Conservation (phyloP, 2,888 invertebrate genomes). For the Phortica magna region DNA sequence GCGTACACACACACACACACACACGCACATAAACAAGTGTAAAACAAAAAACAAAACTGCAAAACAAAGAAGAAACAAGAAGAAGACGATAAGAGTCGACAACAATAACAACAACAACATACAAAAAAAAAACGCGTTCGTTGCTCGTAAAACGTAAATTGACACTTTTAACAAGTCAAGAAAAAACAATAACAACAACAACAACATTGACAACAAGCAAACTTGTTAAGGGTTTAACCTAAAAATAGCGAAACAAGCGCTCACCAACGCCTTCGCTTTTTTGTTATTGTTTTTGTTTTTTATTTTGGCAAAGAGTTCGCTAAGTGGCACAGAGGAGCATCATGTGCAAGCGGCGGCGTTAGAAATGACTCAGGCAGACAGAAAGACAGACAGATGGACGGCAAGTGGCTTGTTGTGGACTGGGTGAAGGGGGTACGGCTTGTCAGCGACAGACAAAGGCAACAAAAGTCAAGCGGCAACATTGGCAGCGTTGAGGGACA, state of each 20-base stretch:
- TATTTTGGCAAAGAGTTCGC: background rate
- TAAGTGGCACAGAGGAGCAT: background rate
- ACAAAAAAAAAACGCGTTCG: background rate
- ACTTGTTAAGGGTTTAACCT: conserved; percentile 23
- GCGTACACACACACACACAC: conserved; percentile 3
- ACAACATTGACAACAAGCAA: conserved; percentile 37
- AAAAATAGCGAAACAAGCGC: conserved; percentile 17
- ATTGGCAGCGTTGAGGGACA: background rate
- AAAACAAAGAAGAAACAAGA: background rate
- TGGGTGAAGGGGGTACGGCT: no score
- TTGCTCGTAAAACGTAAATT: conserved; percentile 63
- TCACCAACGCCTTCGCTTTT: background rate
- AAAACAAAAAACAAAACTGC: background rate
- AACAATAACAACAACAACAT: background rate
- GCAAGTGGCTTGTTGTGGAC: no score
- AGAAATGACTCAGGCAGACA: background rate
- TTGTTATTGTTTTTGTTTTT: background rate
- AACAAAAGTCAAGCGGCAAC: conserved; percentile 30
- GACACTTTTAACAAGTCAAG: conserved; percentile 68
- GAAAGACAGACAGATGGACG: background rate
- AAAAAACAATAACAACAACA: conserved; percentile 50
- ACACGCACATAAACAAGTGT: background rate
- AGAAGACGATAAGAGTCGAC: background rate
- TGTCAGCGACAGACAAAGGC: conserved; percentile 15
- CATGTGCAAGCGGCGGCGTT: background rate